Percentiles rank a stretch among this genome's conserved stretches.
phyloP scores from a whole-genome alignment of 2,888 invertebrate species.

The Polydrusus pterygomalis region DNA sequence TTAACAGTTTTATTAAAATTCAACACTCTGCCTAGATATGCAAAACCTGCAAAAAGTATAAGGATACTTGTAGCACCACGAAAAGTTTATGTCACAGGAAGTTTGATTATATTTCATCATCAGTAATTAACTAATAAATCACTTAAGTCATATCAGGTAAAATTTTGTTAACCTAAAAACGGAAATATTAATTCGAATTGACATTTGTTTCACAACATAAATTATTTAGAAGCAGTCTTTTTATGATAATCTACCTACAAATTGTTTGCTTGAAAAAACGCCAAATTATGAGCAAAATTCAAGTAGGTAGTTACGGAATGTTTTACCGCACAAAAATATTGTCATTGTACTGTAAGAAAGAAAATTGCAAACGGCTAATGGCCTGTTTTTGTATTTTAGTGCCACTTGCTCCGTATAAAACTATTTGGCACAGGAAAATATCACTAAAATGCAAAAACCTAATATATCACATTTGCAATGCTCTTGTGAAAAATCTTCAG shows the following conservation, averaged over 20 bases:
- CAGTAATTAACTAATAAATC: conserved; percentile 26
- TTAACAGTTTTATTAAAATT: conserved; percentile 6
- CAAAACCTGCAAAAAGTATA: conserved; percentile 24
- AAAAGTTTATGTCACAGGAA: conserved; percentile 27
- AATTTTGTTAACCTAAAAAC: conserved; percentile 31
- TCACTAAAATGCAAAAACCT: conserved; percentile 29
- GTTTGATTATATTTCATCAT: conserved; percentile 24
- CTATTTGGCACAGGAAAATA: conserved; percentile 36
- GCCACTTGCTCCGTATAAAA: conserved; percentile 5
- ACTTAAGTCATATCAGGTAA: conserved; percentile 42
- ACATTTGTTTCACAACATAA: conserved; percentile 14
- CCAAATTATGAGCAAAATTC: conserved; percentile 26
- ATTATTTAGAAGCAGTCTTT: conserved; percentile 41
- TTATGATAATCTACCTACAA: conserved; percentile 19
- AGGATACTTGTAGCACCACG: conserved; percentile 43
- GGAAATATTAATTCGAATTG: conserved; percentile 16
- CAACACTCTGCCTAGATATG: conserved; percentile 24
- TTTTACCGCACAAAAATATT: conserved; percentile 19
- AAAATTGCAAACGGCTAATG: conserved; percentile 11
- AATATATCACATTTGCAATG: conserved; percentile 20
- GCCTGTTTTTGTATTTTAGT: conserved; percentile 15
- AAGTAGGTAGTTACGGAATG: conserved; percentile 21
- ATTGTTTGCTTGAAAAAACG: conserved; percentile 9
- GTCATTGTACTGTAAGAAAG: conserved; percentile 6
- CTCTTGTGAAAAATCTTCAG: conserved; percentile 47